Conservation (phyloP, 2,888 invertebrate genomes). For the Pterostichus niger region DNA sequence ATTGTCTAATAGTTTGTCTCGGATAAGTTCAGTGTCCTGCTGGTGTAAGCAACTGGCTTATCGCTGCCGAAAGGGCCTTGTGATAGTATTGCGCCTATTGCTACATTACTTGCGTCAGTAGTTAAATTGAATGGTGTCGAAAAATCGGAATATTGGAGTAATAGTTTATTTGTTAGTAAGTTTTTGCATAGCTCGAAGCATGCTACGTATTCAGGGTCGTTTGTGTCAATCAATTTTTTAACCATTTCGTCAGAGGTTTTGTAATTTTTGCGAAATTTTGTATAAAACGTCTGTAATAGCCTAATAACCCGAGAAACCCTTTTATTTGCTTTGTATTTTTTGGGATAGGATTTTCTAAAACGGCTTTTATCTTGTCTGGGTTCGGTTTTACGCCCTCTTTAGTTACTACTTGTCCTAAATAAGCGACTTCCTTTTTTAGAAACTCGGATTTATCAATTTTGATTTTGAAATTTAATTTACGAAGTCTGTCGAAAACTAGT, state of each 20-base stretch:
- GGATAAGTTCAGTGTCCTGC: too few species aligned
- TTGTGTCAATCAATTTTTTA: not conserved
- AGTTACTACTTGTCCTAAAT: conserved; percentile 3
- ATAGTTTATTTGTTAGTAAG: not conserved
- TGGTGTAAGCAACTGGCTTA: too few species aligned
- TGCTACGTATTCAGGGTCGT: not conserved
- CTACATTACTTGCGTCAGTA: not conserved
- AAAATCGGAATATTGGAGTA: not conserved
- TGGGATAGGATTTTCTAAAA: not conserved
- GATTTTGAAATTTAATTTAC: conserved; percentile 4
- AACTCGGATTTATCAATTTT: not conserved
- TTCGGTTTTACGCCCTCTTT: conserved; percentile 4
- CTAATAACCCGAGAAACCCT: too few species aligned
- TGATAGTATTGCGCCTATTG: too few species aligned
- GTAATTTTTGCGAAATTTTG: too few species aligned
- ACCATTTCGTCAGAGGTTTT: too few species aligned
- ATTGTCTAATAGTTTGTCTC: too few species aligned
- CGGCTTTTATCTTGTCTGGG: not conserved
- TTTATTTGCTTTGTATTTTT: not conserved
- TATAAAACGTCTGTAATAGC: too few species aligned
- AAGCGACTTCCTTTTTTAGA: not conserved
- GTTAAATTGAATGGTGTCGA: not conserved
- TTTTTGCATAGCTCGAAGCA: not conserved
- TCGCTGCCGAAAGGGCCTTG: too few species aligned
- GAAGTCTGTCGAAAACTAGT: not conserved